A percentile compares a stretch with the other conserved stretches of the same genome.
Evolutionary conservation across 2,113 vertebrate species (phyloP).

Genomic region (Myotis yumanensis): DNA sequence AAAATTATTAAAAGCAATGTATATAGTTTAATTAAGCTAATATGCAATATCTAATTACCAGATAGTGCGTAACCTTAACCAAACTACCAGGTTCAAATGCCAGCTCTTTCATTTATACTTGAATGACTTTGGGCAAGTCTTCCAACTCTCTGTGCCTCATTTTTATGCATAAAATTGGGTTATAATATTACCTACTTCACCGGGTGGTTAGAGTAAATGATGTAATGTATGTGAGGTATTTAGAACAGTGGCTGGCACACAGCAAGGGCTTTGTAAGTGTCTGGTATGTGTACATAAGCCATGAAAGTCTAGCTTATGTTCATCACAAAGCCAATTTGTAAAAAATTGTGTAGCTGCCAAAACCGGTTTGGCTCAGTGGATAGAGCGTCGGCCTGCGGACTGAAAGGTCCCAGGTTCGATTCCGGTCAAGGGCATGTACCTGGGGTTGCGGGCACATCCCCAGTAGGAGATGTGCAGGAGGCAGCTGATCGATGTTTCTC

Average conservation of each 20-base stretch:
- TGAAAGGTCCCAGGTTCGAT: no score
- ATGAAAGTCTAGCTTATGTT: neutral
- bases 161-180: neutral
- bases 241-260: neutral
- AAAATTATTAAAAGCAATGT: neutral
- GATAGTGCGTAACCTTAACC: neutral
- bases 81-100: neutral
- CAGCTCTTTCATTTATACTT: neutral
- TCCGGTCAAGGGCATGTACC: no score
- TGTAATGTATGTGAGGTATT: neutral
- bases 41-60: neutral
- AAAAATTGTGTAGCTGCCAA: neutral
- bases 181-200: neutral
- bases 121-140: neutral
- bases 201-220: neutral
- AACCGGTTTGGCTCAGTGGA: no score
- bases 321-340: neutral
- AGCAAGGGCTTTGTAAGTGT: neutral
- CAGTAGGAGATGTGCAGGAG: no score
- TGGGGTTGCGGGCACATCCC: no score
- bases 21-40: neutral
- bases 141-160: neutral
- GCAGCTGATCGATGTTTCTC: no score
- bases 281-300: neutral
- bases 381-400: no score